Evolutionary conservation across 2,888 invertebrate species (phyloP).

Genomic region (Zaprionus lineosus): DNA sequence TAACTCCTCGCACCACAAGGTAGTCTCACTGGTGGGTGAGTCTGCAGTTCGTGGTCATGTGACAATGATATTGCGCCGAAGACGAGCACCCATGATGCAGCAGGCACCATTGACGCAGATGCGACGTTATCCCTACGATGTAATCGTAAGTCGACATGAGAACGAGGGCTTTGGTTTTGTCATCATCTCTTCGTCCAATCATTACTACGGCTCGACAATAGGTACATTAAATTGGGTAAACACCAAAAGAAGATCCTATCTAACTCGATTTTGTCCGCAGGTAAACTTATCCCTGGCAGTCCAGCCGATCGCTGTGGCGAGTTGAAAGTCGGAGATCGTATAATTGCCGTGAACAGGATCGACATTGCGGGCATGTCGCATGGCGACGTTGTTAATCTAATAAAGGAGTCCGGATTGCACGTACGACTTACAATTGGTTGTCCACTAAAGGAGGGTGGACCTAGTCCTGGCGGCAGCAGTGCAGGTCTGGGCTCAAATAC

Average conservation of each 20-base stretch:
- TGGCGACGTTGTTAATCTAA: slow-evolving; percentile 97
- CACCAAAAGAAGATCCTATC: neutral
- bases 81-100: slow-evolving; percentile 64
- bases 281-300: slow-evolving; percentile 96
- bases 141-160: slow-evolving; percentile 93
- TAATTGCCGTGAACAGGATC: slow-evolving; percentile 96
- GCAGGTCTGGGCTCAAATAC: slow-evolving; percentile 67
- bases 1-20: slow-evolving; percentile 95
- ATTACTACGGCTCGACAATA: slow-evolving; percentile 90
- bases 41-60: slow-evolving; percentile 95
- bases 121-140: slow-evolving; percentile 90
- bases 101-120: slow-evolving; percentile 48
- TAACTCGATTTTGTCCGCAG: slow-evolving; percentile 83
- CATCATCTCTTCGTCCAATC: slow-evolving; percentile 97
- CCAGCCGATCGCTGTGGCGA: slow-evolving; percentile 97
- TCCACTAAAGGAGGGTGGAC: slow-evolving; percentile 78
- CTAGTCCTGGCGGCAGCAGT: slow-evolving; percentile 63
- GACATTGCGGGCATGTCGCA: slow-evolving; percentile 96
- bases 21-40: slow-evolving; percentile 95
- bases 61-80: slow-evolving; percentile 88
- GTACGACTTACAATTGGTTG: slow-evolving; percentile 91
- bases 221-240: too few relatives aligned
- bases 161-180: slow-evolving; percentile 99
- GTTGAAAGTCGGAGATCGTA: slow-evolving; percentile 96
- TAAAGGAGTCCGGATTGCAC: slow-evolving; percentile 96